A percentile compares a stretch with the other conserved stretches of the same genome.
Conservation (phyloP, 2,888 invertebrate genomes). For the Barypeithes pellucidus region DNA sequence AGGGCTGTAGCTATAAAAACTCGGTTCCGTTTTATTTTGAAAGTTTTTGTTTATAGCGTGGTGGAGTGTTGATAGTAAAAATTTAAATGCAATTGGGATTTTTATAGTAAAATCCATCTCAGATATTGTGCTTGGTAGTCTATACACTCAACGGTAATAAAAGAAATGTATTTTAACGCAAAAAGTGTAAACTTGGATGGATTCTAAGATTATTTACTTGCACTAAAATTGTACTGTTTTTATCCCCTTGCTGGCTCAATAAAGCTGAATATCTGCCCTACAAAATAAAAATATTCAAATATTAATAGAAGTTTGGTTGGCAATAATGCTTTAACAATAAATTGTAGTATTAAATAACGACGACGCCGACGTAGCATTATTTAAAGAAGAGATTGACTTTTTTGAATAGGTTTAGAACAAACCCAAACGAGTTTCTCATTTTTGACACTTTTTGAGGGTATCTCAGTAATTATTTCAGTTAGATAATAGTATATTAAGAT, state of each 20-base stretch:
- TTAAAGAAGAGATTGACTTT: too few relatives aligned
- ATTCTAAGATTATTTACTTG: background rate
- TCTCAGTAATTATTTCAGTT: too few relatives aligned
- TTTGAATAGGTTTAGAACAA: too few relatives aligned
- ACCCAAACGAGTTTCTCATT: too few relatives aligned
- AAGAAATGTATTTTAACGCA: constrained; percentile 3
- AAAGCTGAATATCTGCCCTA: background rate
- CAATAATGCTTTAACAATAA: too few relatives aligned
- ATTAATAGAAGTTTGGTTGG: too few relatives aligned
- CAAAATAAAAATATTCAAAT: too few relatives aligned
- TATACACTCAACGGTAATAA: constrained; percentile 4
- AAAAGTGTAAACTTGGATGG: constrained; percentile 1
- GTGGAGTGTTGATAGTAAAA: constrained; percentile 39
- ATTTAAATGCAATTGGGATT: constrained; percentile 47
- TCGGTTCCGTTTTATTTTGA: constrained; percentile 46
- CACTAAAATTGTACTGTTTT: constrained; percentile 3
- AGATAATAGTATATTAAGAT: too few relatives aligned
- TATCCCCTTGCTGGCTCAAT: background rate
- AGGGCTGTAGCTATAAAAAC: constrained; percentile 38
- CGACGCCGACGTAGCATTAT: too few relatives aligned
- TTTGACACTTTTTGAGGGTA: too few relatives aligned
- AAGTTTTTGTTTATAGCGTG: constrained; percentile 47
- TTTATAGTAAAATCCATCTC: constrained; percentile 18
- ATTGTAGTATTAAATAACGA: too few relatives aligned
- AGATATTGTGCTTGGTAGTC: background rate